Base-by-base conservation (phyloP, 2,888 invertebrate genomes). In the Drosophila borborema region DNA sequence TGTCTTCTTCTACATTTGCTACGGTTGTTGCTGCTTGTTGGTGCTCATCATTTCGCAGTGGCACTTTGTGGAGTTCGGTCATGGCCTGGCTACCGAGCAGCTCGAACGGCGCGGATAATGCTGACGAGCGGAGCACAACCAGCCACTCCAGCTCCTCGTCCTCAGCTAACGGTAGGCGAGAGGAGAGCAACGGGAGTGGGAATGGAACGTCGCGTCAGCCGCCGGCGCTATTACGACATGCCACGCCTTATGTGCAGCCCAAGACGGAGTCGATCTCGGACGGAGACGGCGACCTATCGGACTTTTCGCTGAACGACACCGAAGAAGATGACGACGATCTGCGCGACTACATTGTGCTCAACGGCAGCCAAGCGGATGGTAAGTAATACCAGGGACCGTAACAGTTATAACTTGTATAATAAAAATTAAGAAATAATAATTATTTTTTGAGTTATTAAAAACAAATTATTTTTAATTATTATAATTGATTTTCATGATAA, bases 261-360 rank as follows among this genome's bases (percentile, higher is more conserved):
- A 92, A 92, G 64, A 87, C 90, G 4, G 92, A 92, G 60, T 92
- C 91, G 45, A 87, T 92, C n/a, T 93, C 93, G 0, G 84, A 84
- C 48, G 83, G 87, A 3, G 93, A 93, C 64, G 93, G 90, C 2
- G 93, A 93, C 68, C 64, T 93, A 6, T 93, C 93, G 59, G 97
- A 97, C 81, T 95, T 96, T 81, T 97, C 96, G 40, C 94, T 97
- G 0, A 95, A 95, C 20, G 97, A 97, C 82, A 96, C 96, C 58
- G 97, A 97, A 78, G 97, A 97, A 60, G 97, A 96, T n/a, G 94
- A 91, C 56, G 92, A 92, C 41, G 92, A 94, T 51, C 89, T 91
- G 68, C 86, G 94, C 84, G 84, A 82, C 54, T 84, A 79, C 34
- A 75, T 86, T 36, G 83, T 81, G 10, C 69, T 81, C 12, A 82